These are phyloP conservation scores for Platyrinchus mystaceus DNA, from an alignment of 2,797 vertebrate genomes.

Conservation along the genomic window DNA sequence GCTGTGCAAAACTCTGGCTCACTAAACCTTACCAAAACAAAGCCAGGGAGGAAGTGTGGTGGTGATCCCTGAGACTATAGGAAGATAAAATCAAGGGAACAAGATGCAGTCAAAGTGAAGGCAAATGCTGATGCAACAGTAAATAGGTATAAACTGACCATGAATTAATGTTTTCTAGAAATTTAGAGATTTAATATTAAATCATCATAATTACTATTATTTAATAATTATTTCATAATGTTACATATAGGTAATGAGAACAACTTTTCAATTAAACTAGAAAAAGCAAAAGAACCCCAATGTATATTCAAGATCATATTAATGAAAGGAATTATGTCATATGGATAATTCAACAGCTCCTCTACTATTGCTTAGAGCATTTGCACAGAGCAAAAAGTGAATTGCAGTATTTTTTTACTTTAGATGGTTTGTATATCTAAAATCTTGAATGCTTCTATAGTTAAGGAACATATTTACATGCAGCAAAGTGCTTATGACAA, in stretches of 20 bases:
- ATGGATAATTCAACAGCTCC: background rate
- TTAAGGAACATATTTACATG: background rate
- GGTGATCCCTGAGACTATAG: background rate
- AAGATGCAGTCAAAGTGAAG: background rate
- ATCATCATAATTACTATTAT: background rate
- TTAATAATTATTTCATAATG: background rate
- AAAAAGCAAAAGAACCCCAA: accelerated
- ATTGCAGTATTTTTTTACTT: background rate
- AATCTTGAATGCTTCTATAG: background rate
- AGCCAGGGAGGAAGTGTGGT: background rate
- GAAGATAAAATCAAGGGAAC: background rate
- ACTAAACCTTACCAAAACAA: background rate
- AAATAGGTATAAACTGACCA: background rate
- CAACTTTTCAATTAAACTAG: background rate
- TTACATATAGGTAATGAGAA: background rate
- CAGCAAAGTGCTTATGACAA: background rate
- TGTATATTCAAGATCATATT: background rate
- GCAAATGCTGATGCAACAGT: background rate
- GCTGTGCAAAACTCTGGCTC: background rate
- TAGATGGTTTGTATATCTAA: background rate
- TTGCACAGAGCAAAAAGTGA: background rate
- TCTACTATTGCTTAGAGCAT: background rate
- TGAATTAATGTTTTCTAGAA: background rate
- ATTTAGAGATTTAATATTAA: background rate
- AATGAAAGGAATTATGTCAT: background rate